These are phyloP conservation scores for Dicaeum eximium DNA, from an alignment of 2,113 vertebrate genomes.

Conservation along the genomic window DNA sequence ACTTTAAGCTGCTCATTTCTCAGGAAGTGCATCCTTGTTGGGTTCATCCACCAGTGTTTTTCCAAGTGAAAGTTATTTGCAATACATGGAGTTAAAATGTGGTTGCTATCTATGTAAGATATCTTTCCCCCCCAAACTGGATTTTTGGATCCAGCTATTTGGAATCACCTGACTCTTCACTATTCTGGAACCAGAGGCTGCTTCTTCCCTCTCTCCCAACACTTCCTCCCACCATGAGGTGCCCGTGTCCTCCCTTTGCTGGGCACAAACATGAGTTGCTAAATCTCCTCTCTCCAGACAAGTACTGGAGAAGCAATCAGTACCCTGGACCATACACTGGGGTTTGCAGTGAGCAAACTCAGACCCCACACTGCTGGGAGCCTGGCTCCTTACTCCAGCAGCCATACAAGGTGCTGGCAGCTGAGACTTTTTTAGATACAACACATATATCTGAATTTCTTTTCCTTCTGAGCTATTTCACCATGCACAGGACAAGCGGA, in stretches of 20 bases:
- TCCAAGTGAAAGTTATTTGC: neutral
- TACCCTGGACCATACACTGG: rapidly evolving
- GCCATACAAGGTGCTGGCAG: neutral
- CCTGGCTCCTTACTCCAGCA: neutral
- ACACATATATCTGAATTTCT: neutral
- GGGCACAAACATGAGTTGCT: rapidly evolving
- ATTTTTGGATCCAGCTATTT: neutral
- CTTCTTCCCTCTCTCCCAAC: neutral
- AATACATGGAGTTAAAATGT: neutral
- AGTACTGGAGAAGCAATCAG: neutral
- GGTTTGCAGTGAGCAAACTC: neutral
- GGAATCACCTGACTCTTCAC: neutral
- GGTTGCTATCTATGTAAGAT: neutral
- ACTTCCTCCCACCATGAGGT: neutral
- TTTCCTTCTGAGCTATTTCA: neutral
- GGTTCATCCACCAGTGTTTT: neutral
- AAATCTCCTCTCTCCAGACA: neutral
- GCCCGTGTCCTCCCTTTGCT: neutral
- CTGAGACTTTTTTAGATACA: neutral
- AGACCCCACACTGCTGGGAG: neutral
- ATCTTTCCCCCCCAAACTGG: neutral
- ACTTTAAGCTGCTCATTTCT: neutral
- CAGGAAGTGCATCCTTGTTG: neutral
- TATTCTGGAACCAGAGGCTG: neutral
- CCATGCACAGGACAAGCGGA: neutral